phyloP scores from a whole-genome alignment of 2,797 vertebrate genomes.

The Lerista edwardsae region DNA sequence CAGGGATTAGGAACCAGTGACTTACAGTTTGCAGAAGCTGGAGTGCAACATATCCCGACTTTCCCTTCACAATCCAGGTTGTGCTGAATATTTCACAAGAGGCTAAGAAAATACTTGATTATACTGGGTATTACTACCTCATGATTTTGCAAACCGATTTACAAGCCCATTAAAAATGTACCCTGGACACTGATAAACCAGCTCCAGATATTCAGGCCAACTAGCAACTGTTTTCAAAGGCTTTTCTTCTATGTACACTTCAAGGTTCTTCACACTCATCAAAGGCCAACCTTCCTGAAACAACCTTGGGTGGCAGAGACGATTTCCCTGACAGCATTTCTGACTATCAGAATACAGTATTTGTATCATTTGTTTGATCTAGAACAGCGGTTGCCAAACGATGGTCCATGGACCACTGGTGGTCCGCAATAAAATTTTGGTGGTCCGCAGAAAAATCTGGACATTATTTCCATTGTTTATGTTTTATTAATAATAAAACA shows the following conservation, averaged over 20 bases:
- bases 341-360: not conserved
- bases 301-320: not conserved
- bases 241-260: not conserved
- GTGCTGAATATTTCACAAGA: not conserved
- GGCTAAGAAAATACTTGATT: not conserved
- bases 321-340: not conserved
- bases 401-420: no score
- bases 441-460: no score
- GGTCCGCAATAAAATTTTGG: no score
- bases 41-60: not conserved
- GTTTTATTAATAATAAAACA: no score
- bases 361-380: no score
- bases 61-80: not conserved
- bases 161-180: not conserved
- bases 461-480: no score
- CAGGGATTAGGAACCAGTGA: no score
- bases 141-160: not conserved
- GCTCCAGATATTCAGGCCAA: not conserved
- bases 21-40: not conserved
- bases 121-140: not conserved
- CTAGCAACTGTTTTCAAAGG: not conserved
- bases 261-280: not conserved
- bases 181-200: not conserved
- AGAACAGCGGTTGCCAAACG: no score
- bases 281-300: not conserved